These are phyloP conservation scores for Heterocephalus glaber DNA, from an alignment of 2,113 vertebrate species.

Conservation along the genomic window DNA sequence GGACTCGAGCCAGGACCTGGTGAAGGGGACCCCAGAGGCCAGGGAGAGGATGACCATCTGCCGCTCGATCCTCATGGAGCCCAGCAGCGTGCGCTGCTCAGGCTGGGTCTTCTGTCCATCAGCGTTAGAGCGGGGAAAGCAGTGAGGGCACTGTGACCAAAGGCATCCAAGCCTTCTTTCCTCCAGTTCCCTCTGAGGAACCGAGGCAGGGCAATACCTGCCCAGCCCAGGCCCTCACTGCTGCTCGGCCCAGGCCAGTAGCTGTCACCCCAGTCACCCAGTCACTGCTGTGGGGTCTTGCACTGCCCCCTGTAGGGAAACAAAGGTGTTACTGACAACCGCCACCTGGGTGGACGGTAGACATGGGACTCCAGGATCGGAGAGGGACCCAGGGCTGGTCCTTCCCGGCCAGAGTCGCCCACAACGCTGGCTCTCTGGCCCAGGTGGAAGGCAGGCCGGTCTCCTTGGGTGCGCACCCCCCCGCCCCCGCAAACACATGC, in stretches of 20 bases:
- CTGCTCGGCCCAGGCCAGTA: background rate
- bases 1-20: background rate
- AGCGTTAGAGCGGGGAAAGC: background rate
- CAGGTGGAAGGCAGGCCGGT: background rate
- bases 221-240: background rate
- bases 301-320: fast-evolving
- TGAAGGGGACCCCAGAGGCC: background rate
- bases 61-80: background rate
- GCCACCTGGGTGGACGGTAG: fast-evolving
- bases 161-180: too few relatives aligned
- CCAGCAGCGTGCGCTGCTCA: background rate
- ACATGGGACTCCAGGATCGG: background rate
- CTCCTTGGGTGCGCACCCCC: background rate
- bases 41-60: background rate
- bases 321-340: background rate
- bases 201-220: background rate
- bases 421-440: background rate
- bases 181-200: background rate
- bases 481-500: background rate
- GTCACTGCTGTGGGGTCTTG: background rate
- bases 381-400: background rate
- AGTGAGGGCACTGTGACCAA: fast-evolving
- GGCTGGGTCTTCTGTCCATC: background rate
- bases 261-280: fast-evolving
- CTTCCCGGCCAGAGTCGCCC: too few relatives aligned